These are phyloP conservation scores for Nannoperca australis DNA, from an alignment of 2,797 vertebrate species.

Conservation along the genomic window DNA sequence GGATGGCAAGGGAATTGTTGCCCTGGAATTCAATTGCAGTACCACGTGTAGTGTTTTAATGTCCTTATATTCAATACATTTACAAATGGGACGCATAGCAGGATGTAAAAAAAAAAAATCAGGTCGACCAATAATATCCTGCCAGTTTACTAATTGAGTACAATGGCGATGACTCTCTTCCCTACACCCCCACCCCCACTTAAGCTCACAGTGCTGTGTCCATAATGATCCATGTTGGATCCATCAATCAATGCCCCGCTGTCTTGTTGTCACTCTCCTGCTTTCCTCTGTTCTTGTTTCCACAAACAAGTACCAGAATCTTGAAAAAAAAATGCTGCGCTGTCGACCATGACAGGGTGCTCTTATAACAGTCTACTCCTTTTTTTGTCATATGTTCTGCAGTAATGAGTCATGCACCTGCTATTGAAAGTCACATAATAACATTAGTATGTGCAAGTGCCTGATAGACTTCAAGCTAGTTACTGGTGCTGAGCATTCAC, in stretches of 20 bases:
- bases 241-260: constrained; percentile 58
- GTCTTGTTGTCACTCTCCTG: constrained; percentile 47
- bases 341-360: constrained; percentile 13
- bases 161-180: constrained; percentile 12
- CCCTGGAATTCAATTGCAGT: constrained; percentile 57
- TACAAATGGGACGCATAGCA: constrained; percentile 45
- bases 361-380: constrained; percentile 18
- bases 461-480: constrained; percentile 29
- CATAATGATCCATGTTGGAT: constrained; percentile 60
- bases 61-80: constrained; percentile 37
- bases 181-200: constrained; percentile 11
- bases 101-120: constrained; percentile 16
- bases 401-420: constrained; percentile 66
- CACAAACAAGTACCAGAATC: constrained; percentile 12
- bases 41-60: not conserved
- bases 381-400: constrained; percentile 43
- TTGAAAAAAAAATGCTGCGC: not conserved
- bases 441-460: constrained; percentile 26
- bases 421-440: constrained; percentile 44
- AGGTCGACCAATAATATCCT: not conserved
- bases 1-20: constrained; percentile 68
- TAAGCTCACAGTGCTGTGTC: constrained; percentile 28
- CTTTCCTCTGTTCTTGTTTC: constrained; percentile 31
- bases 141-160: not conserved
- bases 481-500: constrained; percentile 34